Evolutionary conservation across 2,888 invertebrate genomes (phyloP), one percentile per base, ranked within the genome.

Genomic region (Rutpela maculata): DNA sequence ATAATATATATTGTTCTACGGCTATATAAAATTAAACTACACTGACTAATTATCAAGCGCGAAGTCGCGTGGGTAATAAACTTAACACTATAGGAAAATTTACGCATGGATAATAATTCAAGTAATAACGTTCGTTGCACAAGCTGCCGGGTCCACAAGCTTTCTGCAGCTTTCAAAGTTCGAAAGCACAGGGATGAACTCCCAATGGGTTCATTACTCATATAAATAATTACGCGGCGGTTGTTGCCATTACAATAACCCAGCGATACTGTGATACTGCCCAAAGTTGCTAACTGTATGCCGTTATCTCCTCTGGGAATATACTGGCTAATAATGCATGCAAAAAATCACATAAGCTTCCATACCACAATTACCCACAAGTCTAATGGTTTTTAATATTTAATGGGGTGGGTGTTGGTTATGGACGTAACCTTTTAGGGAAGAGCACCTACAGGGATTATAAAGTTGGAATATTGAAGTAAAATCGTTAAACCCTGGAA

Each of bases 141-240:
- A 65, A 43, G 65, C 43, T 65, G 43, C 65, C 18, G 26, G 43
- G 65, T 22, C 43, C 18, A 19, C 65, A 17, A 65, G 43, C 65
- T 65, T 43, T 65, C 65, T 65, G 65, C 22, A 65, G 38, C 65
- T 65, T 38, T 18, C 69, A 71, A 65, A 65, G 65, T 65, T 65
- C 65, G 22, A 38, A 65, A 65, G 59, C 26, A 22, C 65, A 38
- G 59, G 67, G 71, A 76, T 68, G 68, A 73, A 73, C 72, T 75
- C 75, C 75, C 78, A 9, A 26, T 57, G 74, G 75, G 63, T 72
- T 68, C 68, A 75, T 78, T 78, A 78, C 75, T 78, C 75, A 75
- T 68, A 75, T 67, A 66, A 63, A 75, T 78, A 78, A 78, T 78
- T 65, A 65, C 62, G 19, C 50, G 43, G 65, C 22, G 38, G 19